Base-by-base conservation (phyloP, 1,140 invertebrate genomes). In the honey bee (Apis mellifera) region DNA sequence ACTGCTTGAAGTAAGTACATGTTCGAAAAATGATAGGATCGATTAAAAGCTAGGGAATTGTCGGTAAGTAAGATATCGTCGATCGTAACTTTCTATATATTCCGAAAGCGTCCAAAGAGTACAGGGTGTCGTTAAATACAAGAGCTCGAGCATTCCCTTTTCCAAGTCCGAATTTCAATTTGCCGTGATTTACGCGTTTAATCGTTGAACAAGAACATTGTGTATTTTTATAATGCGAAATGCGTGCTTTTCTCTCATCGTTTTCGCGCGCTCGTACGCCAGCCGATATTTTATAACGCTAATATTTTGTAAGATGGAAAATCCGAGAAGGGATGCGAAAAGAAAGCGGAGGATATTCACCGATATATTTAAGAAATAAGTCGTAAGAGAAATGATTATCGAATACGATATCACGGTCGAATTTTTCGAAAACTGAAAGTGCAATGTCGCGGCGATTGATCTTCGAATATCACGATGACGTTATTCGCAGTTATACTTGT, bases 361-460 rank as follows among this genome's bases (percentile, higher is more conserved):
- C 54, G 71, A 59, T 9, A 72, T 13, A 11, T 68, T 42, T 32
- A 17, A 54, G n/a, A 23, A 1, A 52, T 52, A 70, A 70, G 23
- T 69, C 60, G 23, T 74, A 42, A 23, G 48, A 13, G 7, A 32
- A 9, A 32, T 26, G 62, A 42, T 77, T 26, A 32, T 55, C 17
- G 13, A 60, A 42, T 48, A 50, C 3, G 23, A 71, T 8, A 12
- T 9, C 55, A 50, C n/a, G 13, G 19, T 23, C 54, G 50, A 17
- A 70, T 62, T 62, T n/a, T 55, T 71, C 19, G 57, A 11, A 32
- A 57, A 52, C 32, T 0, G 26, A 65, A 2, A n/a, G 71, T 82
- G 85, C 85, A 82, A 82, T 86, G 85, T 72, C 85, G 80, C 84
- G 75, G 75, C 69, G 73, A 84, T 85, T 64, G 74, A 85, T 85